phyloP scores from a whole-genome alignment of 2,888 invertebrate species.

The Tenthredo notha region DNA sequence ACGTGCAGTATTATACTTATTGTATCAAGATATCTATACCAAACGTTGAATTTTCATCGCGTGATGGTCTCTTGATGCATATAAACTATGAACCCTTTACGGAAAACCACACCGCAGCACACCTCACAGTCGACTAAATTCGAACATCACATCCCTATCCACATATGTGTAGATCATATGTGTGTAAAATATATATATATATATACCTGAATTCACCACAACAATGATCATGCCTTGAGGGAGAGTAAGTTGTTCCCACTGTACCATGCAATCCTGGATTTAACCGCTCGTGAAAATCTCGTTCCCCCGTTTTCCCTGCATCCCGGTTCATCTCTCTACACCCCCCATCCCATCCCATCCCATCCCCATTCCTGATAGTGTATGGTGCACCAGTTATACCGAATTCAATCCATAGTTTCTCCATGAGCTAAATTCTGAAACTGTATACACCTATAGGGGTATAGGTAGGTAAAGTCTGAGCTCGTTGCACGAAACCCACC shows the following conservation, averaged over 20 bases:
- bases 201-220: background rate
- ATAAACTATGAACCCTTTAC: background rate
- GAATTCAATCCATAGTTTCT: background rate
- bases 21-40: background rate
- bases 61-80: too few relatives aligned
- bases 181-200: too few relatives aligned
- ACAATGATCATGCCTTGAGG: background rate
- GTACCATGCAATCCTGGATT: background rate
- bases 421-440: background rate
- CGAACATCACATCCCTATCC: background rate
- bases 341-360: too few relatives aligned
- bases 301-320: background rate
- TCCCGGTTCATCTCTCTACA: background rate
- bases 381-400: background rate
- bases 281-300: constrained; percentile 25
- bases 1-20: background rate
- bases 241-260: background rate
- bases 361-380: too few relatives aligned
- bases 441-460: background rate
- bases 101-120: background rate
- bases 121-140: constrained; percentile 3
- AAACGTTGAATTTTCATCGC: background rate
- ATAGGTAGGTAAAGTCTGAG: background rate
- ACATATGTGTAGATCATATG: background rate
- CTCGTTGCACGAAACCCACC: background rate